phyloP scores from a whole-genome alignment of 2,113 vertebrate species.

The Apaloderma vittatum region DNA sequence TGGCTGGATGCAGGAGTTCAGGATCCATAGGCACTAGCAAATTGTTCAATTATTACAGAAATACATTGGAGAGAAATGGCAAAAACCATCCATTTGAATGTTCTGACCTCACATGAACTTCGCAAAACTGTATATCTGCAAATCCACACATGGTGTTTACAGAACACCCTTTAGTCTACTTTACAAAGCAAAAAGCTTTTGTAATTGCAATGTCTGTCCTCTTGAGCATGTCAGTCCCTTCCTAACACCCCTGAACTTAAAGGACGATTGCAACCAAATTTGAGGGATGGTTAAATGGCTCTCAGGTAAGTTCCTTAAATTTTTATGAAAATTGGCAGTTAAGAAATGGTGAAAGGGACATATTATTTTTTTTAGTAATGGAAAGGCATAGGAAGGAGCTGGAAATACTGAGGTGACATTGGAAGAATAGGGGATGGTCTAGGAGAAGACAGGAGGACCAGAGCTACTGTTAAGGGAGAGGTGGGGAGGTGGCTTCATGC shows the following conservation, averaged over 20 bases:
- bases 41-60: background rate
- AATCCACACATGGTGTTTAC: background rate
- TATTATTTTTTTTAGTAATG: background rate
- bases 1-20: background rate
- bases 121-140: background rate
- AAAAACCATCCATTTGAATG: background rate
- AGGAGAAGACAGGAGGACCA: background rate
- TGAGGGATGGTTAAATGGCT: background rate
- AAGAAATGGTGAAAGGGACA: background rate
- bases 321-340: background rate
- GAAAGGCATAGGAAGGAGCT: background rate
- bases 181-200: background rate
- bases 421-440: background rate
- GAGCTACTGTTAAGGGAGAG: background rate
- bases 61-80: background rate
- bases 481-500: background rate
- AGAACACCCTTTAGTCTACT: background rate
- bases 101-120: background rate
- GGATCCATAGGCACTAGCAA: background rate
- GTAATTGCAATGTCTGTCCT: background rate
- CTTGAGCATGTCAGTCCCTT: background rate
- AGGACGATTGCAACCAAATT: background rate
- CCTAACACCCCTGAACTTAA: background rate
- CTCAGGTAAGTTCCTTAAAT: background rate
- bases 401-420: background rate